Evolutionary conservation across 2,113 vertebrate genomes (phyloP), one percentile per base, ranked within the genome.

Genomic region (Gymnobelideus leadbeateri): DNA sequence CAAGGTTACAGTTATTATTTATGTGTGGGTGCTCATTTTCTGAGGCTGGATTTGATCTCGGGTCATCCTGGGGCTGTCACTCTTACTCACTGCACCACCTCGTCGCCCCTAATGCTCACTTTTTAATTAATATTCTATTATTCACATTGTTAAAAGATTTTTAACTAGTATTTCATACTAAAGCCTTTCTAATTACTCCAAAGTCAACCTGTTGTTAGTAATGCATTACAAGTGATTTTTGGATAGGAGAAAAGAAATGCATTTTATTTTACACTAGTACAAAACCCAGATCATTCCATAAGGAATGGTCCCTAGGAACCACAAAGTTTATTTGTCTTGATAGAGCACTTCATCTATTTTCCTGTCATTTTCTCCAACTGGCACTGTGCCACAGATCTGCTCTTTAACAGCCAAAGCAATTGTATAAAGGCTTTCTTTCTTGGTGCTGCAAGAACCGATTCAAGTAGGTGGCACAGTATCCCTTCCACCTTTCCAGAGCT

Each of bases 381-480:
- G 99, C 95, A 99, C 97, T 31, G 98, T 98, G n/a, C 95, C 94
- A 96, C 99, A 99, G 21, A 99, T 98, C 98, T 99, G 99, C 95
- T 99, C 99, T 95, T 95, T 99, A 97, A 99, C 99, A 97, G 99
- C 99, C 98, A 99, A 95, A 37, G 99, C 99, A 90, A 99, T 98
- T 6, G 99, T 99, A 98, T 99, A 99, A 49, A 89, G 99, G 99
- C 95, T 98, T 99, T 54, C 97, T 98, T 92, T 92, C 95, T 77
- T 99, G 98, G 92, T 99, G 98, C 51, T 94, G 98, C 93, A 97
- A 97, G 95, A 99, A 99, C 97, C 99, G 99, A 96, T 98, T 98
- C 97, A 99, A 97, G 98, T 99, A 99, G 43, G 98, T 97, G 96
- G 99, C 99, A 1, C 99, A 99, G 98, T 99, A 99, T 53, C 99